Evolutionary conservation across 2,888 invertebrate genomes (phyloP), one percentile per base, ranked within the genome.

Genomic region (Trichopoda pennipes): DNA sequence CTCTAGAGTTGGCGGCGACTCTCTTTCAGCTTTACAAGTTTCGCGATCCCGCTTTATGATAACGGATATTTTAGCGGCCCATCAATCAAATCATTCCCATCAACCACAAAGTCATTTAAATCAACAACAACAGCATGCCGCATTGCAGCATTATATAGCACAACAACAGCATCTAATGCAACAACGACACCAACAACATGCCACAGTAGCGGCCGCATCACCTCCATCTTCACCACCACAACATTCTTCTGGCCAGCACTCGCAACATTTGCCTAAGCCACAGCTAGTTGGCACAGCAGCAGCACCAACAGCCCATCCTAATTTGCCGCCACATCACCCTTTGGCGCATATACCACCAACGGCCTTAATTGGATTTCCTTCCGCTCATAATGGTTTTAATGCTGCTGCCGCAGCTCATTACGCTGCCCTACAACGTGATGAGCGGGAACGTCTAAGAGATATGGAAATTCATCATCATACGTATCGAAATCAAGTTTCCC

Each of bases 31-130:
- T 91, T 92, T 93, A 89, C 94, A 93, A 90, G 93, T 94, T 85
- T 94, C 94, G 66, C 93, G 96, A 86, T 96, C 96, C 82, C 92
- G 96, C 85, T 97, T 97, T 92, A 96, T 97, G 96, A 97, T 97
- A 92, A 96, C 96, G 86, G 97, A 97, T 91, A 97, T 97, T 88
- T 92, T 97, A 85, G 94, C 94, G 68, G 93, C 93, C 66, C 83
- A 83, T 44, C 81, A 81, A 68, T 85, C 84, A 6, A 86, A 86
- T 9, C 85, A 84, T 7, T 84, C 86, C 32, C 86, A 86, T 38
- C 89, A 89, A 73, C 88, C 88, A 63, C 87, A 87, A 73, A 51
- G 68, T 7, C 85, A 84, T 9, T 84, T 85, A 44, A 86, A 86
- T 4, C 88, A 86, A n/a, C 87, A 84, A 68, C 88, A 86, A 61